A percentile compares a stretch with the other conserved stretches of the same genome.
phyloP scores from a whole-genome alignment of 2,888 invertebrate species.

The Poecilus cupreus region DNA sequence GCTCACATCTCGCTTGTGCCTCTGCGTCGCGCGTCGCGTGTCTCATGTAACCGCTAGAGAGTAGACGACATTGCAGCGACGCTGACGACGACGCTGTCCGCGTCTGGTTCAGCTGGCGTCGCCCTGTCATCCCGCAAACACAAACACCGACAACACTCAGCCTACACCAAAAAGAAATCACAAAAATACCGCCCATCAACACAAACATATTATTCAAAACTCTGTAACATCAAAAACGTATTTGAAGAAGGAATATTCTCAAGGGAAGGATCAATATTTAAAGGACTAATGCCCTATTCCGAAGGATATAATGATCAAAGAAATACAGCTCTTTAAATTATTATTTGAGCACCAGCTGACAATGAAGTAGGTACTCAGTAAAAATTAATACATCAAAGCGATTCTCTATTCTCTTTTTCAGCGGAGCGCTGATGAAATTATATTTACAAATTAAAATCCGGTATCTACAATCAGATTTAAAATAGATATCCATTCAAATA shows the following conservation, averaged over 20 bases:
- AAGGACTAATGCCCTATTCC: slow-evolving; percentile 3
- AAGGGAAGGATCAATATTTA: background rate
- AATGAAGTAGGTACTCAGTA: too few species aligned
- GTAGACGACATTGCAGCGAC: background rate
- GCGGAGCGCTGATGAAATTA: too few species aligned
- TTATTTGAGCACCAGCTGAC: too few species aligned
- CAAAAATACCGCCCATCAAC: slow-evolving; percentile 11
- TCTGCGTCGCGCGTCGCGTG: background rate
- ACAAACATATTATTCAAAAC: slow-evolving; percentile 5
- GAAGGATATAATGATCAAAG: too few species aligned
- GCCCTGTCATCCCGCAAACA: background rate
- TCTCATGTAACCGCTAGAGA: background rate
- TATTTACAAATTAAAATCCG: too few species aligned
- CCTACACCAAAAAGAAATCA: slow-evolving; percentile 6
- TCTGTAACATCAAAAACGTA: background rate
- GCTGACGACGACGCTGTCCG: background rate
- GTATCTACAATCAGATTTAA: too few species aligned
- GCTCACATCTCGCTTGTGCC: too few species aligned
- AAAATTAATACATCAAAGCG: too few species aligned
- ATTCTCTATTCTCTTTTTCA: too few species aligned
- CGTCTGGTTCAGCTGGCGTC: slow-evolving; percentile 38
- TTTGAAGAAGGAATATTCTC: background rate
- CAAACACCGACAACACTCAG: background rate
- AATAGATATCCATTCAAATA: too few species aligned
- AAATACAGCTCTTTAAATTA: too few species aligned